Evolutionary conservation across 2,888 invertebrate genomes (phyloP), one percentile per base, ranked within the genome.

Genomic region (Phaedon cochleariae): DNA sequence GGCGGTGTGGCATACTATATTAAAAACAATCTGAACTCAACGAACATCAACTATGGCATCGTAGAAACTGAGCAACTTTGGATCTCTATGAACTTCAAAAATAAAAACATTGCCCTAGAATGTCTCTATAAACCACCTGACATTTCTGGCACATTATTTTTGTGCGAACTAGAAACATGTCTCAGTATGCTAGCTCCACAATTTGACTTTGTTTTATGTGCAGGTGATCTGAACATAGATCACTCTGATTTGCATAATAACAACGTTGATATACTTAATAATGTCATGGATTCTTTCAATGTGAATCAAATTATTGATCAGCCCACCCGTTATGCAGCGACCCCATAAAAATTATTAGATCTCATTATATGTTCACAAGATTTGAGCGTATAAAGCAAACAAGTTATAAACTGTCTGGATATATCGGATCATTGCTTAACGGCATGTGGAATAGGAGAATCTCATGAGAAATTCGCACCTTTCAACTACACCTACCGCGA

Each of bases 331-430:
- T 48, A 48, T 48, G 48, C 48, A 45, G 45, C 45, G n/a, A 45
- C 4, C 10, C 17, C 45, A 45, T 17, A 45, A 45, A 45, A 45
- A 45, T 15, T 48, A 48, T 17, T 48, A 48, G 48, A 48, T 17
- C 48, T 48, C 17, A 5, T 48, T 5, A 20, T 48, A 48, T 48
- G 48, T 48, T 48, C 4, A 48, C 48, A 48, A 3, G 48, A 48
- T 17, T 17, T 48, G 48, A 7, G 15, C 18, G 48, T 48, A 20
- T 20, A n/a, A 1, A 48, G 48, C 48, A 48, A 17, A 48, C 5
- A 48, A 17, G 48, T 48, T 48, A 17, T 48, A 20, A 48, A 17
- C 48, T 48, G 45, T 45, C 45, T 17, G n/a, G 45, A 45, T 45
- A 45, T 45, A 6, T 45, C 45, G 45, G n/a, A 45, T 45, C 45